phyloP scores from a whole-genome alignment of 2,113 vertebrate genomes.

The Forbesichthys papilliferus region DNA sequence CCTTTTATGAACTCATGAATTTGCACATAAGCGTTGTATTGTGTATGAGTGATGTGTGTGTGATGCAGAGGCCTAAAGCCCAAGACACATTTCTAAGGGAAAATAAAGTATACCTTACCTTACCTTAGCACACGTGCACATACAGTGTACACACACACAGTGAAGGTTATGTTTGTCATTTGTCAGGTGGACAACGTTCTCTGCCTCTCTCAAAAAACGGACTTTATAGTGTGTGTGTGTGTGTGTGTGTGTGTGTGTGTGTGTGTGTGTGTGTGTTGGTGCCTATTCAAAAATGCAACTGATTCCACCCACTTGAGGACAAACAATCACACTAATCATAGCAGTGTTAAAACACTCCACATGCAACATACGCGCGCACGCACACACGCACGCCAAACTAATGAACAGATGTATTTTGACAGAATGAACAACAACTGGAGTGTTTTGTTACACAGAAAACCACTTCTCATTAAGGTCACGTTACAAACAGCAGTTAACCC shows the following conservation, averaged over 20 bases:
- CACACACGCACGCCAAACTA: constrained; percentile 11
- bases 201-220: constrained; percentile 41
- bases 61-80: no score
- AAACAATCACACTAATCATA: constrained; percentile 59
- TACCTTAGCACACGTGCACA: neutral
- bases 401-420: constrained; percentile 43
- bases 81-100: no score
- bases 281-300: constrained; percentile 64
- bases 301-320: constrained; percentile 74
- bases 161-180: constrained; percentile 52
- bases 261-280: constrained; percentile 33
- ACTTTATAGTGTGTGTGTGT: constrained; percentile 49
- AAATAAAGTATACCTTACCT: no score
- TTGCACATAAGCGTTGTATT: no score
- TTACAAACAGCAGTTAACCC: constrained; percentile 66
- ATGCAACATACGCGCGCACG: constrained; percentile 20
- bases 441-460: constrained; percentile 55
- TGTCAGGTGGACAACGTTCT: constrained; percentile 45
- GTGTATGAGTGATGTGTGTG: no score
- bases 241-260: constrained; percentile 6
- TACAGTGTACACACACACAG: neutral
- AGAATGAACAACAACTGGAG: constrained; percentile 50
- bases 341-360: constrained; percentile 66
- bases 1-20: no score
- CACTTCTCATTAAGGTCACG: constrained; percentile 54